Evolutionary conservation across 37 sponge, comb jelly and placozoan species (phyloP), one percentile per base, ranked within the genome.

Genomic region (Agelas oroides): DNA sequence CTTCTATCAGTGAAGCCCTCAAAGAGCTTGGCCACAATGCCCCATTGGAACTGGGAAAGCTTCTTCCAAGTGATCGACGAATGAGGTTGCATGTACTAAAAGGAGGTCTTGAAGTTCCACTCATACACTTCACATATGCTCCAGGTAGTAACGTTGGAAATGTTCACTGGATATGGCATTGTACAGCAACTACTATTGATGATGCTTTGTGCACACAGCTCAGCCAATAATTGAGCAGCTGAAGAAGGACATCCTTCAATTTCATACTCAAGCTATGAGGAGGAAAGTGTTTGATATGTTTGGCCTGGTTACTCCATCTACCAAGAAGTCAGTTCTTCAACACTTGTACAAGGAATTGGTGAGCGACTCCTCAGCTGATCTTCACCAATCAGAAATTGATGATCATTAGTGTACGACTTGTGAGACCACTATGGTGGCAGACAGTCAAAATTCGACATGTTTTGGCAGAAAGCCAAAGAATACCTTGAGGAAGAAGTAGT

Each of bases 131-230:
- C 19, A 84, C 85, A 32, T 79, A 79, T 57, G 79, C 81, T n/a
- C 32, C 70, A 75, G 91, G 91, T 54, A 62, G 41, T 21, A 83
- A 59, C 36, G 53, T 77, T 19, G 91, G 91, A 11, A 85, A 90
- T 53, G 39, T 65, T 12, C 54, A 83, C 35, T 85, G 80, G 58
- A 32, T 85, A 46, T 90, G 81, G 91, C 25, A 40, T 24, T 52
- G 52, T 23, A 32, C 80, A 65, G 63, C 19, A 40, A 34, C 85
- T 39, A n/a, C 27, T 28, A n/a, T 37, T 20, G 82, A 80, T 0
- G 66, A 28, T 24, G 60, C 33, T 40, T 71, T 85, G 20, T 85
- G 20, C 38, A 1, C 32, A 20, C 69, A 23, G 81, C 71, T 36
- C 79, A 28, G 3, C 39, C 27, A 37, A 33, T 62, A 0, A 58